phyloP scores from a whole-genome alignment of 2,797 vertebrate species.

The Amazonetta brasiliensis region DNA sequence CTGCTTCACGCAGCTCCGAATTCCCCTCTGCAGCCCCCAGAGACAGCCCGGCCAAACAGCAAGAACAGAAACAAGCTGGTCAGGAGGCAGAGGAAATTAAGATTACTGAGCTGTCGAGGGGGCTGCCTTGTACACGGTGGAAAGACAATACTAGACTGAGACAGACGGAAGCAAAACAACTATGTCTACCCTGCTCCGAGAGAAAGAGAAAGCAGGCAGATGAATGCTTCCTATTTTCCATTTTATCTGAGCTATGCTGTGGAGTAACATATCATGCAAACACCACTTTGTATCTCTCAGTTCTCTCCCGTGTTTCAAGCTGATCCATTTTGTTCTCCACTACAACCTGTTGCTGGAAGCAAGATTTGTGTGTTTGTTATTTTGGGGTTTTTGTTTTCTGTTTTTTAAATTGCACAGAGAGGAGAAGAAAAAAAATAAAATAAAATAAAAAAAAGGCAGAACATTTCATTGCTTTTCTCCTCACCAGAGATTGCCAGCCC shows the following conservation, averaged over 20 bases:
- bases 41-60: neutral
- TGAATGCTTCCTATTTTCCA: neutral
- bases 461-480: neutral
- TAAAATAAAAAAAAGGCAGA: neutral
- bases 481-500: neutral
- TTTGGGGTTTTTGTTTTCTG: neutral
- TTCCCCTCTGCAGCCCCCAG: neutral
- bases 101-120: neutral
- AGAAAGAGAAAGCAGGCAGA: neutral
- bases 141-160: neutral
- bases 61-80: neutral
- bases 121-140: neutral
- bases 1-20: rapidly evolving
- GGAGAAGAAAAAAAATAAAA: neutral
- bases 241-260: neutral
- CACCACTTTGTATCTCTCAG: neutral
- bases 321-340: neutral
- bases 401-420: neutral
- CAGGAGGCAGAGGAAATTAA: neutral
- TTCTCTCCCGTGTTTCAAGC: neutral
- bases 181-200: neutral
- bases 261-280: neutral
- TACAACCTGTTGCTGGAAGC: constrained; percentile 1
- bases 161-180: neutral
- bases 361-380: neutral